phyloP scores from a whole-genome alignment of 2,797 vertebrate species.

The Melanotaenia trifasciata region DNA sequence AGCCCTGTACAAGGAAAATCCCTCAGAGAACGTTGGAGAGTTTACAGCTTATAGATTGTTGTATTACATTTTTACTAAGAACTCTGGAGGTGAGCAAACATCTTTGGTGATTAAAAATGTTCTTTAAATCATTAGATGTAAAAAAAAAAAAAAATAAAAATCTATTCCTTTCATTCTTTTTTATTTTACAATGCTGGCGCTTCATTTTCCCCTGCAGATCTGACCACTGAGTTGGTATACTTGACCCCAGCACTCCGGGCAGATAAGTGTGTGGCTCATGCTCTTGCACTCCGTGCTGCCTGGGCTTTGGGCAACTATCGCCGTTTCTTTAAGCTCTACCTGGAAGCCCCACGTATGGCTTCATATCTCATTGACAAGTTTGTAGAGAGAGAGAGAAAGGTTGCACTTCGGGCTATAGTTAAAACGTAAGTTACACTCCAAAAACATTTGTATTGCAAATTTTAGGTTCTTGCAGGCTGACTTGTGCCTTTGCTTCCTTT shows the following conservation, averaged over 20 bases:
- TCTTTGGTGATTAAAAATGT: not conserved
- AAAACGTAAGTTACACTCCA: constrained; percentile 89
- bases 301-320: constrained; percentile 93
- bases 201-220: constrained; percentile 75
- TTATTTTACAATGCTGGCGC: not conserved
- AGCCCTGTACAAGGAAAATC: constrained; percentile 89
- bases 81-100: constrained; percentile 86
- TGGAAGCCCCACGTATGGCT: constrained; percentile 89
- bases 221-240: constrained; percentile 92
- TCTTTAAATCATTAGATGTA: not conserved
- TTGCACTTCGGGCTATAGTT: constrained; percentile 91
- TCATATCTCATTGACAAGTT: constrained; percentile 96
- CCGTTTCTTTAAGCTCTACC: constrained; percentile 92
- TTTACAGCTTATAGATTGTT: constrained; percentile 93
- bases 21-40: constrained; percentile 91
- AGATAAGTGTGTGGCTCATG: constrained; percentile 88
- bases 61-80: constrained; percentile 95
- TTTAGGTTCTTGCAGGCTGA: not conserved
- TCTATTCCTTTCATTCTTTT: not conserved
- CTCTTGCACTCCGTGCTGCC: constrained; percentile 88
- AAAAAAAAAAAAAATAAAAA: not conserved
- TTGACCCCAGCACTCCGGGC: constrained; percentile 87
- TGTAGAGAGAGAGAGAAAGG: constrained; percentile 90
- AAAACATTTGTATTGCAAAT: not conserved
- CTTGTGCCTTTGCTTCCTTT: constrained; percentile 53